Evolutionary conservation across 37 sponge, comb jelly and placozoan species (phyloP), one percentile per base, ranked within the genome.

Genomic region (Corticium candelabrum): DNA sequence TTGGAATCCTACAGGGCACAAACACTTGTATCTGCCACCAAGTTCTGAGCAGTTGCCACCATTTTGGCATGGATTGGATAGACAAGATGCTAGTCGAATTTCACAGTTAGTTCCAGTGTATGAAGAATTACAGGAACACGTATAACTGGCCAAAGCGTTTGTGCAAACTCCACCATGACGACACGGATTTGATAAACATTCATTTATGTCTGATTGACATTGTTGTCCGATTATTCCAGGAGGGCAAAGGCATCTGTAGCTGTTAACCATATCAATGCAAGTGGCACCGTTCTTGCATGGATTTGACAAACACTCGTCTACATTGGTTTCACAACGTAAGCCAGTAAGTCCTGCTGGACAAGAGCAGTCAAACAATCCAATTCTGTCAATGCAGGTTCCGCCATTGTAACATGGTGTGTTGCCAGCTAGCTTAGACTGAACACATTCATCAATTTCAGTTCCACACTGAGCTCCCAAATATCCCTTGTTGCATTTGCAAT

Each of bases 31-130:
- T 1, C 56, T 2, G 1, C 78, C 78, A 32, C n/a, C 1, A 1
- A 71, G 32, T 40, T 77, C 40, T 1, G 21, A 2, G 3, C 78
- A 77, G 30, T 2, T 50, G n/a, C 80, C 80, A 3, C 73, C 72
- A 70, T 80, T 80, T 70, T 29, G 27, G 62, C 62, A 50, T 11
- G 62, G 62, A 50, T 21, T 50, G 15, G 62, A 50, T 21, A 50
- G 62, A 50, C 62, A 50, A 11, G 62, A 27, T 27, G 15, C 62
- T 11, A 50, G 15, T 27, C 11, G 62, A 50, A 21, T 50, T 21
- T 50, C 62, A 21, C 62, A 50, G 15, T 50, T 11, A 11, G 11
- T 50, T 21, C 62, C 62, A 50, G 15, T 50, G 21, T 50, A 50
- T 11, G 15, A 11, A 50, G 21, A 11, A 11, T 50, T 50, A 21